Evolutionary conservation across 2,888 invertebrate genomes (phyloP), one percentile per base, ranked within the genome.

Genomic region (Nebria salina): DNA sequence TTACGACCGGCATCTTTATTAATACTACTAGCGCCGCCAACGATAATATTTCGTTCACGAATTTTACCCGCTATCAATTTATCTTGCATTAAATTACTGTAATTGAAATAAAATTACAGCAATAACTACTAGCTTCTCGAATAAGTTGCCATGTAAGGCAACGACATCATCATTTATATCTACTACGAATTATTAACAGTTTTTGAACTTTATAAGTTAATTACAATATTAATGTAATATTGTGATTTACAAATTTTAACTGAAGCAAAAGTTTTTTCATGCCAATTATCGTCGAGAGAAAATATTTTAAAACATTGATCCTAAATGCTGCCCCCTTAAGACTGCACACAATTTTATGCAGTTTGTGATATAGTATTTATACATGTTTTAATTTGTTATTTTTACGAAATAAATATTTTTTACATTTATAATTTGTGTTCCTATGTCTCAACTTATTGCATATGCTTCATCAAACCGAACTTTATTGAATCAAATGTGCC

Each of bases 221-320:
- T 34, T 34, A 34, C 34, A 34, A 34, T 34, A 34, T 34, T 34
- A 34, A 5, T 34, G 34, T 34, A 25, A 76, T 54, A 68, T 76
- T 64, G 41, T 43, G 41, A 76, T 7, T 13, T 76, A 76, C 8
- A 54, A 4, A 34, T 34, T 34, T 34, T 34, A 34, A 34, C 34
- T 5, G 34, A 5, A 5, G 4, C 34, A 34, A 34, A 34, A 34
- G 4, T 34, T 54, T 54, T 54, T 54, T 54, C 8, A 54, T 11
- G 13, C 65, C 54, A 76, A 70, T 70, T 76, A 70, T 70, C 70
- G 70, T 70, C 42, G 70, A 76, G n/a, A 70, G 20, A 43, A 70
- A 70, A 76, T 68, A 66, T 25, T 68, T 76, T 54, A 70, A 76
- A 41, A 42, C 65, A 76, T 76, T 76, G 42, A 66, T 66, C 42